These are phyloP conservation scores for Gallinago stenura DNA, from an alignment of 2,797 vertebrate genomes.

Conservation along the genomic window DNA sequence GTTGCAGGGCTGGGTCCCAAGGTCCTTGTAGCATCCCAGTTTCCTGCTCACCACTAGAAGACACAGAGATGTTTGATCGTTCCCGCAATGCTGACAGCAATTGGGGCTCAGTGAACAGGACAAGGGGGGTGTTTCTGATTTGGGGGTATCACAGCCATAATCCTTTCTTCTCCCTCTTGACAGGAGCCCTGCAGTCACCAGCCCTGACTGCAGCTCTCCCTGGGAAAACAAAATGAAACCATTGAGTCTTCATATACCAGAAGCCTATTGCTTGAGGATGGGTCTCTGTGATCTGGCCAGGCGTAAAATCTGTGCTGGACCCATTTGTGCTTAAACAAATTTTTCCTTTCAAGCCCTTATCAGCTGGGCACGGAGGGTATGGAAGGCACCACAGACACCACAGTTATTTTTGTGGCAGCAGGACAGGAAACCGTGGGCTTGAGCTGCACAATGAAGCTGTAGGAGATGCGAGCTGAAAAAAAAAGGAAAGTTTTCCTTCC, in stretches of 20 bases:
- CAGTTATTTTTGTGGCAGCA: neutral
- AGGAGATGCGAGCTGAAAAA: neutral
- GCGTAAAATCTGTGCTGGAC: neutral
- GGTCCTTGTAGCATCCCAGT: neutral
- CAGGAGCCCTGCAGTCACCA: neutral
- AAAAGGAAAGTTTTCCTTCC: neutral
- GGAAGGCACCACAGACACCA: neutral
- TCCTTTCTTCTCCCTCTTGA: neutral
- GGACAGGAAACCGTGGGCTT: neutral
- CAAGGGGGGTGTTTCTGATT: neutral
- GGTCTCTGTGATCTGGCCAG: neutral
- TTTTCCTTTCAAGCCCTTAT: neutral
- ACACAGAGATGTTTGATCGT: neutral
- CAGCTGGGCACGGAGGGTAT: neutral
- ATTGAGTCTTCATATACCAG: fast-evolving
- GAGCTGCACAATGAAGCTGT: neutral
- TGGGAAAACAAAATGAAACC: neutral
- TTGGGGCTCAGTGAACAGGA: neutral
- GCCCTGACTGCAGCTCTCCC: neutral
- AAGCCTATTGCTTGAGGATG: neutral
- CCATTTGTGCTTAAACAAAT: neutral
- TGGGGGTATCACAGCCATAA: neutral
- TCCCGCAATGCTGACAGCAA: neutral
- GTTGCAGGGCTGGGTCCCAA: too few relatives aligned
- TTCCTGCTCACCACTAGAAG: neutral